Base-by-base conservation (phyloP, 2,113 vertebrate genomes). In the Isurus oxyrinchus region DNA sequence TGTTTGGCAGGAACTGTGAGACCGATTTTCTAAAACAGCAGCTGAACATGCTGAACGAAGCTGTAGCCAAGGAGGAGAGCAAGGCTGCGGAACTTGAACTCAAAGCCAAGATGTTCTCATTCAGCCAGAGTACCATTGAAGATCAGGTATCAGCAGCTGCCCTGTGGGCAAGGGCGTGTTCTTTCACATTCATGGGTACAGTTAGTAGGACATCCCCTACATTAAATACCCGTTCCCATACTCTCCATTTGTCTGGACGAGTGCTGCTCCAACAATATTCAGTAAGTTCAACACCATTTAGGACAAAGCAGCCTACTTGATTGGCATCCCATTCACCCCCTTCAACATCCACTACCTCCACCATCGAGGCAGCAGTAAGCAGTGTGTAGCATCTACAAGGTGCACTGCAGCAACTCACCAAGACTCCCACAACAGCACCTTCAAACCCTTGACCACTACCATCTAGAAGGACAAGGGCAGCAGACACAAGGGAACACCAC, bases 71-170 rank as follows among this genome's bases (percentile, higher is more conserved):
- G 96, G 98, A 99, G 97, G 98, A 98, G 96, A 97, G 98, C 67
- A 97, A 81, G 66, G 97, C 97, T 0, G 97, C 97, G 0, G 98
- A 99, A 19, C 97, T 99, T 63, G 97, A 99, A 96, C 97, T 98
- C 96, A 99, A 98, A 97, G 97, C 98, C 95, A 97, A 98, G 0
- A 97, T 98, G 55, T 98, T 98, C 96, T 97, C 98, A 79, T 98
- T 98, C 0, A 98, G 97, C 67, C 97, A 98, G 21, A 94, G 97
- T 6, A 97, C 98, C 96, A 97, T 97, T 1, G 97, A 98, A 3
- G 98, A 98, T 21, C 98, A 99, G 98, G 99, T 99, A 97, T 55
- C 3, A 21, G 57, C 63, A 6, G 11, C 21, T 69, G 5, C 14
- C 16, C 61, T 67, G 23, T 16, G 40, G 31, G 0, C 0, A 23